Evolutionary conservation across 2,888 invertebrate species (phyloP).

Genomic region (Drosophila putrida): DNA sequence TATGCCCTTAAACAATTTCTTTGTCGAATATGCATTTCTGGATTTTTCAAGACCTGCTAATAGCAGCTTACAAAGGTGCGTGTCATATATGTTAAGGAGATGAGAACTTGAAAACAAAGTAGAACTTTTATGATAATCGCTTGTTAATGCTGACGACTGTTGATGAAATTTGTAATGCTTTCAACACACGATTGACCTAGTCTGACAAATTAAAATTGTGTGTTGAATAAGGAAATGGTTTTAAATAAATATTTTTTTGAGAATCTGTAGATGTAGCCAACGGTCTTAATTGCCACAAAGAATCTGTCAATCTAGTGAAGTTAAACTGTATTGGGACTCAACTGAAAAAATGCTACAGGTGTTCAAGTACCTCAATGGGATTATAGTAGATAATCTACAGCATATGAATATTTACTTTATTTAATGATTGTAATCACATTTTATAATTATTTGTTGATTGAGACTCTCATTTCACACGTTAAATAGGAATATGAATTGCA

Average conservation of each 20-base stretch:
- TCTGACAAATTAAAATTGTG: conserved; percentile 32
- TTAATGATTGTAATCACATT: background rate
- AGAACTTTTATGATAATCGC: conserved; percentile 49
- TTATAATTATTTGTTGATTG: background rate
- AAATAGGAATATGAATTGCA: conserved; percentile 10
- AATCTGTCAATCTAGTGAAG: too few species aligned
- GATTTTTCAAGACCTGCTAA: conserved; percentile 21
- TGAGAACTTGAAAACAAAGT: conserved; percentile 18
- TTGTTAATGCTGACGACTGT: conserved; percentile 27
- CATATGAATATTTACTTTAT: too few species aligned
- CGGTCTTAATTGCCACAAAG: too few species aligned
- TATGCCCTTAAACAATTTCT: conserved; percentile 48
- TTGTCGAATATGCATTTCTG: conserved; percentile 38
- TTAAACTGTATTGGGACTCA: too few species aligned
- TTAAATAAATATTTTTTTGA: background rate
- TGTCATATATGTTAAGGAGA: conserved; percentile 24
- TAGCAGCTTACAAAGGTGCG: conserved; percentile 34
- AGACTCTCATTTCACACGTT: background rate
- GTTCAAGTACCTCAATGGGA: too few species aligned
- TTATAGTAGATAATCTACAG: too few species aligned
- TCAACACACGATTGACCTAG: conserved; percentile 32
- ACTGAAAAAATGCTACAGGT: too few species aligned
- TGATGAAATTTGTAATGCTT: conserved; percentile 17
- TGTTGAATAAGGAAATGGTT: background rate
- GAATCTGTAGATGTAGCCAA: background rate